Conservation (phyloP, 2,888 invertebrate genomes). For the Drosophila differens region DNA sequence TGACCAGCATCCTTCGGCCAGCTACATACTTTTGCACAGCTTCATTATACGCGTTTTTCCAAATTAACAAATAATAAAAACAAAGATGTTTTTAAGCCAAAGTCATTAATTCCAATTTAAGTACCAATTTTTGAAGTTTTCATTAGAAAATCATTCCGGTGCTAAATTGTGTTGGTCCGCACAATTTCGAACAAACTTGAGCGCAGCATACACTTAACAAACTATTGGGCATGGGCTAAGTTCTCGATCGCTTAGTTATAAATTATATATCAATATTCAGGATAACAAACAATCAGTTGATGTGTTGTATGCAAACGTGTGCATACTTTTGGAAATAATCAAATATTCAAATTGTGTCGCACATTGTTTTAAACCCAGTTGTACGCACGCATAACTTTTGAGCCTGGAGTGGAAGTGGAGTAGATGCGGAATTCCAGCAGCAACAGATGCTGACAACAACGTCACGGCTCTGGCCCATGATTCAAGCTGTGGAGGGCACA, state of each 20-base stretch:
- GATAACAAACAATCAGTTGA: conserved; percentile 27
- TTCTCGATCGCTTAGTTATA: conserved; percentile 13
- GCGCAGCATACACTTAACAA: not conserved
- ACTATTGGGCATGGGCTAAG: not conserved
- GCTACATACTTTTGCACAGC: not conserved
- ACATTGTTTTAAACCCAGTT: conserved; percentile 66
- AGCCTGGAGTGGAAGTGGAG: conserved; percentile 5
- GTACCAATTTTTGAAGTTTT: not conserved
- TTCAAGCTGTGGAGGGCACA: conserved; percentile 54
- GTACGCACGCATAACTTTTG: conserved; percentile 25
- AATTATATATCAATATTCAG: conserved; percentile 21
- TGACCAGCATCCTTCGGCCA: not conserved
- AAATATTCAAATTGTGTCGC: conserved; percentile 81
- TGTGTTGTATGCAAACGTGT: not conserved
- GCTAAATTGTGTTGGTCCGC: not conserved
- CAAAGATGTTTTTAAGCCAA: not conserved
- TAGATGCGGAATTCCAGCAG: conserved; percentile 43
- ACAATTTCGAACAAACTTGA: not conserved
- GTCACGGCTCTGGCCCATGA: conserved; percentile 75
- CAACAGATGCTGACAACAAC: conserved; percentile 82
- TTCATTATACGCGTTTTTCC: not conserved
- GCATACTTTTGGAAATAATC: conserved; percentile 47
- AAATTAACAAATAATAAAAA: not conserved
- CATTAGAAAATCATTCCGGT: not conserved
- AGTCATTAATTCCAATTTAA: not conserved